These are phyloP conservation scores for Mythimna impura DNA, from an alignment of 2,888 invertebrate species.

Conservation along the genomic window DNA sequence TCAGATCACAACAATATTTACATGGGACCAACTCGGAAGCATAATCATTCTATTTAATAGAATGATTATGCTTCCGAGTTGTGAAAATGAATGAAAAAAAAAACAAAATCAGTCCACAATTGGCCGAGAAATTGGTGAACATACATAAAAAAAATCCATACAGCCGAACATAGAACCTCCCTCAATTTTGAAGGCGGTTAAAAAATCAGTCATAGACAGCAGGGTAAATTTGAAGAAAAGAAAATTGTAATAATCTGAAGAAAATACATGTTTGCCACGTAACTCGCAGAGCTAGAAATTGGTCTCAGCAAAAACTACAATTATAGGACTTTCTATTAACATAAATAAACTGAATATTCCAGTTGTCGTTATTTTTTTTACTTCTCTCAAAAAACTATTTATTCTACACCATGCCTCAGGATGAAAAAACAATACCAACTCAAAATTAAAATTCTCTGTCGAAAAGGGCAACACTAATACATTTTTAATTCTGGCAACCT, in stretches of 20 bases:
- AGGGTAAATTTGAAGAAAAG: not conserved
- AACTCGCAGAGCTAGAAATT: not conserved
- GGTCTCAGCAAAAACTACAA: conserved; percentile 3
- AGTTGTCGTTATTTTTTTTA: not conserved
- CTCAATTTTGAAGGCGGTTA: too few relatives aligned
- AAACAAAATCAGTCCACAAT: too few relatives aligned
- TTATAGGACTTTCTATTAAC: not conserved
- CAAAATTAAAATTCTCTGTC: conserved; percentile 48
- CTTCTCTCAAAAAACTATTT: not conserved
- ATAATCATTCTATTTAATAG: too few relatives aligned
- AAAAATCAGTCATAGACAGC: not conserved
- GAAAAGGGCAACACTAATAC: conserved; percentile 64
- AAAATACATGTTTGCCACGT: conserved; percentile 10
- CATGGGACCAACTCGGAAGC: too few relatives aligned
- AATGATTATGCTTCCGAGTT: too few relatives aligned
- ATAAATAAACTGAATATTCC: not conserved
- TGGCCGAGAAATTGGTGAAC: too few relatives aligned
- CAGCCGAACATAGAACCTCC: too few relatives aligned
- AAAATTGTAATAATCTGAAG: conserved; percentile 1
- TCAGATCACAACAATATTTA: too few relatives aligned
- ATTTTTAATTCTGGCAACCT: conserved; percentile 71
- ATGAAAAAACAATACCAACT: conserved; percentile 32
- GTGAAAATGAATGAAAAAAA: too few relatives aligned
- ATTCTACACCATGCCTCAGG: not conserved
- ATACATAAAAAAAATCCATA: too few relatives aligned